A percentile compares a stretch with the other conserved stretches of the same genome.
phyloP scores from a whole-genome alignment of 2,797 vertebrate species.

The Melanotaenia nigrans region DNA sequence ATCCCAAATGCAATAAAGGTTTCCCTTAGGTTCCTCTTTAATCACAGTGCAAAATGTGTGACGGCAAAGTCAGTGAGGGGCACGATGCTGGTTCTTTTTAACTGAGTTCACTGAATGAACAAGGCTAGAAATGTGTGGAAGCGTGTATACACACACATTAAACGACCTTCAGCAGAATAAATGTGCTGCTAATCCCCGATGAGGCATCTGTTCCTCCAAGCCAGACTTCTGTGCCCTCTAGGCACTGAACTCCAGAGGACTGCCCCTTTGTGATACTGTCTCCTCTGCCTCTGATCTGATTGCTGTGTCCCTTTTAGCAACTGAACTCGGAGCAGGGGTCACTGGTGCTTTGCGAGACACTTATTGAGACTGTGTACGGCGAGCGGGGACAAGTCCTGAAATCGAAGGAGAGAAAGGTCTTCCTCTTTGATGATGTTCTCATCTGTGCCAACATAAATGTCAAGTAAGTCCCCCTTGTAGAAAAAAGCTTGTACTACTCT shows the following conservation, averaged over 20 bases:
- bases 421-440: conserved; percentile 92
- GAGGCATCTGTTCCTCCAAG: conserved; percentile 57
- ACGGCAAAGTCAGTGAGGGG: conserved; percentile 13
- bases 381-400: conserved; percentile 96
- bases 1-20: background rate
- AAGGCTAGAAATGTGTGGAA: background rate
- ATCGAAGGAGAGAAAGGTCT: conserved; percentile 95
- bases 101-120: conserved; percentile 15
- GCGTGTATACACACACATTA: conserved; percentile 18
- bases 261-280: conserved; percentile 60
- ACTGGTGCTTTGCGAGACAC: conserved; percentile 93
- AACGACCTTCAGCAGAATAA: conserved; percentile 59
- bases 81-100: background rate
- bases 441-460: conserved; percentile 96
- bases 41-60: conserved; percentile 13
- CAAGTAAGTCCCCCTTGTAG: conserved; percentile 85
- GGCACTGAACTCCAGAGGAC: conserved; percentile 57
- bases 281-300: conserved; percentile 62
- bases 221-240: conserved; percentile 50
- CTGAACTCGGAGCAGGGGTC: conserved; percentile 91
- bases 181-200: conserved; percentile 61
- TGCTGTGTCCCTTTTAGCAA: conserved; percentile 81
- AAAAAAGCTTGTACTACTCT: conserved; percentile 14
- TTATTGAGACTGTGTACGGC: conserved; percentile 93
- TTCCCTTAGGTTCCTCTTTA: conserved; percentile 6